phyloP scores from a whole-genome alignment of 2,888 invertebrate species.

The Andrena camellia region DNA sequence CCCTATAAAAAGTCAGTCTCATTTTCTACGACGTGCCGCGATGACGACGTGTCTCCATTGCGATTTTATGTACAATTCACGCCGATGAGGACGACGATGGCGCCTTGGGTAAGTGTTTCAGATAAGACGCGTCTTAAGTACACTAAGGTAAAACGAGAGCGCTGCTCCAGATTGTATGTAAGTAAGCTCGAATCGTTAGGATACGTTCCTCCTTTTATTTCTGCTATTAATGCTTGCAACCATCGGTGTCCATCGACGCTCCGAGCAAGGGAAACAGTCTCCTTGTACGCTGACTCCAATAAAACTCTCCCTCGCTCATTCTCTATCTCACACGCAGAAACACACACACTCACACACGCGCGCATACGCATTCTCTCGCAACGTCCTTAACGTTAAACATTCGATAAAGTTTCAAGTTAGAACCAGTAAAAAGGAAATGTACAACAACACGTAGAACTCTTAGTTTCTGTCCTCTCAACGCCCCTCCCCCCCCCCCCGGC shows the following conservation, averaged over 20 bases:
- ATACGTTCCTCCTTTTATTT: not conserved
- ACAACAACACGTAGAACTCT: conserved; percentile 77
- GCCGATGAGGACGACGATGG: conserved; percentile 56
- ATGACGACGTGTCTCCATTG: conserved; percentile 49
- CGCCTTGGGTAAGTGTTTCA: not conserved
- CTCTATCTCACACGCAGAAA: not conserved
- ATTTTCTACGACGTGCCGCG: conserved; percentile 74
- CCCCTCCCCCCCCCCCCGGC: not conserved
- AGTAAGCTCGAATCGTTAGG: not conserved
- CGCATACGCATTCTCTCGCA: conserved; percentile 1
- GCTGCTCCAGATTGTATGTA: not conserved
- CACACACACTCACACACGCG: conserved; percentile 1
- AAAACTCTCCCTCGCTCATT: conserved; percentile 47
- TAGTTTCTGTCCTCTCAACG: conserved; percentile 33
- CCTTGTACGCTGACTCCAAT: conserved; percentile 52
- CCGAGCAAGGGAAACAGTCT: conserved; percentile 47
- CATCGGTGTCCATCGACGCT: conserved; percentile 58
- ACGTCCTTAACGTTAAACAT: conserved; percentile 65
- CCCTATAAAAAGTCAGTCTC: conserved; percentile 82
- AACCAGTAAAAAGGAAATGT: conserved; percentile 73
- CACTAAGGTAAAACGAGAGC: conserved; percentile 8
- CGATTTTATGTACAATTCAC: conserved; percentile 56
- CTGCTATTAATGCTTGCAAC: conserved; percentile 8
- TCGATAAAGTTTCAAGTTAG: conserved; percentile 68
- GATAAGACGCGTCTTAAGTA: conserved; percentile 25